Percentiles rank a stretch among this genome's conserved stretches.
Evolutionary conservation across 2,113 vertebrate genomes (phyloP).

Genomic region (Sprattus sprattus): DNA sequence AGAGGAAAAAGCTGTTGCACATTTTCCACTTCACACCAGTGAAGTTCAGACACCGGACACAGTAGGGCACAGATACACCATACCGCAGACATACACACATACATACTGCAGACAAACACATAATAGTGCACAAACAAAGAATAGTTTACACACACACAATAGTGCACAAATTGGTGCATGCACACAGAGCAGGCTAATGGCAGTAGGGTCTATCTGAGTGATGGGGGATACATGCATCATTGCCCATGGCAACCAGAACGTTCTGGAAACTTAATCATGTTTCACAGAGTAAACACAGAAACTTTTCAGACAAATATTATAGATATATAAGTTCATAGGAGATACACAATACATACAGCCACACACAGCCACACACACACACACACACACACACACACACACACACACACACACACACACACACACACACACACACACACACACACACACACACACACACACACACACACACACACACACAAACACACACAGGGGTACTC

Average conservation of each 20-base stretch:
- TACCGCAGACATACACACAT: neutral
- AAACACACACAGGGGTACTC: constrained; percentile 24
- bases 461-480: constrained; percentile 45
- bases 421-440: neutral
- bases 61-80: no score
- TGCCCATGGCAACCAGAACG: constrained; percentile 68
- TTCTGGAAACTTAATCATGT: constrained; percentile 70
- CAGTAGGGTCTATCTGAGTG: constrained; percentile 67
- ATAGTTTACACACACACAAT: neutral
- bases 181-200: constrained; percentile 50
- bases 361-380: no score
- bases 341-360: no score
- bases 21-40: neutral
- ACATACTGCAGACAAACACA: neutral
- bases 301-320: constrained; percentile 47
- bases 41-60: neutral
- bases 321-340: no score
- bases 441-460: neutral
- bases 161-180: no score
- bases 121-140: no score
- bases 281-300: constrained; percentile 57
- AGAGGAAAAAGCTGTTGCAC: constrained; percentile 20
- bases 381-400: constrained; percentile 49
- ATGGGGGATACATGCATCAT: constrained; percentile 69
- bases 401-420: constrained; percentile 36